Conservation (phyloP, 2,113 vertebrate species). For the Ifrita kowaldi region DNA sequence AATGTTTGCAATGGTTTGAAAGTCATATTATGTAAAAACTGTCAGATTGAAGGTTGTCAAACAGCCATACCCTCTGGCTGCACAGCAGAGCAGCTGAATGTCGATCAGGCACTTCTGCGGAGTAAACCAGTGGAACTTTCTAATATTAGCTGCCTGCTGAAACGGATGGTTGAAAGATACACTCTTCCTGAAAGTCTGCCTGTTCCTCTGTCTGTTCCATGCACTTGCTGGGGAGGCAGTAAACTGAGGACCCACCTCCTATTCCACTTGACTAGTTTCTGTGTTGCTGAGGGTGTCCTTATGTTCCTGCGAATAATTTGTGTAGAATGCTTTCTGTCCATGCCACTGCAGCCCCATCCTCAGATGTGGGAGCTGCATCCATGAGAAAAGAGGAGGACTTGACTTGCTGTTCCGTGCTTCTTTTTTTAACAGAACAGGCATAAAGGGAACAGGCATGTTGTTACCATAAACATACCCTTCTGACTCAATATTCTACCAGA, state of each 20-base stretch:
- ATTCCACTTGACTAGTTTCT: not conserved
- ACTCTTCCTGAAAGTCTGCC: not conserved
- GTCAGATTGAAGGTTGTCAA: not conserved
- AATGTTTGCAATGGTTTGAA: not conserved
- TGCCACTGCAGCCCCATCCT: not conserved
- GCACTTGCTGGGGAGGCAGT: not conserved
- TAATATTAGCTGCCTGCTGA: not conserved
- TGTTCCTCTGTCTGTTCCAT: not conserved
- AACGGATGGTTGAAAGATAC: not conserved
- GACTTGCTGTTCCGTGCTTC: not conserved
- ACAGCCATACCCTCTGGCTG: not conserved
- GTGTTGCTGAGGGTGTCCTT: not conserved
- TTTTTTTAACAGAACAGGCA: not conserved
- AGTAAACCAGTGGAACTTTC: not conserved
- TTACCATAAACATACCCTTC: not conserved
- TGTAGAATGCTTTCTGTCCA: not conserved
- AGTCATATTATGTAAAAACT: not conserved
- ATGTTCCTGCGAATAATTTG: not conserved
- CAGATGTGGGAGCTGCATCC: not conserved
- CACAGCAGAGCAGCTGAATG: not conserved
- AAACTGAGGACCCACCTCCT: not conserved
- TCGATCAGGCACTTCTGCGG: not conserved
- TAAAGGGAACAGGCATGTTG: not conserved
- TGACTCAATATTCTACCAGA: not conserved
- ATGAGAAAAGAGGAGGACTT: not conserved